phyloP scores from a whole-genome alignment of 2,113 vertebrate species.

The Myxocyprinus asiaticus region DNA sequence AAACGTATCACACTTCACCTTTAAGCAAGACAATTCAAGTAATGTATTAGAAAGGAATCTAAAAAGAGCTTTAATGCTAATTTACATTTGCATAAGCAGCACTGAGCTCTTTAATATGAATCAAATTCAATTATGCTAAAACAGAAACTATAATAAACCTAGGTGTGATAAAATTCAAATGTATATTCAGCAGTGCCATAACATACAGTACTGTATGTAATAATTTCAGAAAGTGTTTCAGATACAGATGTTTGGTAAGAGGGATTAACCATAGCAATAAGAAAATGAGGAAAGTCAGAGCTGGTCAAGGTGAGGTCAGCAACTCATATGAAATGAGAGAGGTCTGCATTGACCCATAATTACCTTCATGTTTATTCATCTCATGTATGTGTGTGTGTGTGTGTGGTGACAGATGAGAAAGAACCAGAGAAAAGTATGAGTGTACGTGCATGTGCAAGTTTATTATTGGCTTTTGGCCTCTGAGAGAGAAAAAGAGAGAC shows the following conservation, averaged over 20 bases:
- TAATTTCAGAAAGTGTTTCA: background rate
- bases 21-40: background rate
- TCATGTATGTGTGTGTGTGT: background rate
- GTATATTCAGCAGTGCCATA: background rate
- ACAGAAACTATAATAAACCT: conserved; percentile 7
- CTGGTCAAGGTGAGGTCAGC: conserved; percentile 36
- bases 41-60: background rate
- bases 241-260: background rate
- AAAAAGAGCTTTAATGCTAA: background rate
- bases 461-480: conserved; percentile 8
- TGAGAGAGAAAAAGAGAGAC: background rate
- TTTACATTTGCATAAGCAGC: conserved; percentile 11
- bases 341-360: conserved; percentile 19
- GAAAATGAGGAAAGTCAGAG: background rate
- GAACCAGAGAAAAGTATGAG: background rate
- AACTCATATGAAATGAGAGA: conserved; percentile 24
- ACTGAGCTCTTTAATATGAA: conserved; percentile 9
- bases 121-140: conserved; percentile 34
- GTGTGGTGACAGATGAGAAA: background rate
- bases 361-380: conserved; percentile 36
- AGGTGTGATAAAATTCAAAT: conserved; percentile 5
- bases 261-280: background rate
- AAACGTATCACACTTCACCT: no score
- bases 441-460: conserved; percentile 5
- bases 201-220: background rate